phyloP scores from a whole-genome alignment of 2,888 invertebrate genomes.

The Cataglyphis cursor region DNA sequence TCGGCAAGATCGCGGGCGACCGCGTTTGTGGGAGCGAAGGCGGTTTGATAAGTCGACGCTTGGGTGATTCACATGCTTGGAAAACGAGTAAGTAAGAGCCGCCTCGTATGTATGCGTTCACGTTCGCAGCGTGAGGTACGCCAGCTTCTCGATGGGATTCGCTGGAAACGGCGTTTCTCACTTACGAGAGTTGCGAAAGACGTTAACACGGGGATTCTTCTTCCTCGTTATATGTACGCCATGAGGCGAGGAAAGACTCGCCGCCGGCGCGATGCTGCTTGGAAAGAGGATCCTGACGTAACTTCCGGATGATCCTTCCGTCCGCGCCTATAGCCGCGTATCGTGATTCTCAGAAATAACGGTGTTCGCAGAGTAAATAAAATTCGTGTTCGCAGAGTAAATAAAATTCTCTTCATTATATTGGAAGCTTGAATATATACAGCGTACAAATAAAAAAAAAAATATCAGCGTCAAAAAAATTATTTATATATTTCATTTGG shows the following conservation, averaged over 20 bases:
- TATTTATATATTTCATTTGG: neutral
- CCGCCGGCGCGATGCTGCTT: constrained; percentile 42
- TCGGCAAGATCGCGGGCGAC: constrained; percentile 64
- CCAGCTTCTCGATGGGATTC: constrained; percentile 68
- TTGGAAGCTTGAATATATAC: neutral
- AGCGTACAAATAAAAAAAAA: neutral
- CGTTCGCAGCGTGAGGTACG: constrained; percentile 47
- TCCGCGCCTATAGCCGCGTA: neutral
- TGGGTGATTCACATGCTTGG: constrained; percentile 22
- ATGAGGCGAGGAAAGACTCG: constrained; percentile 22
- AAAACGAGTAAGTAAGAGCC: constrained; percentile 25
- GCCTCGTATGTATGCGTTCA: constrained; percentile 15
- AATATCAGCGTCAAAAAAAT: neutral
- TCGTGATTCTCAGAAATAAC: neutral
- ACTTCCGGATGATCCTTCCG: constrained; percentile 72
- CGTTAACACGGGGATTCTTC: constrained; percentile 52
- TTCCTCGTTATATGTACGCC: constrained; percentile 58
- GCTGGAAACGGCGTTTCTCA: constrained; percentile 74
- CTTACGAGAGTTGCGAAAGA: constrained; percentile 77
- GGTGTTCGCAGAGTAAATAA: neutral
- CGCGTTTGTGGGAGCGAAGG: constrained; percentile 72
- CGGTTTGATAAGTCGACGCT: constrained; percentile 67
- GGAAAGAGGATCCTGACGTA: constrained; percentile 69
- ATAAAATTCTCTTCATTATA: neutral
- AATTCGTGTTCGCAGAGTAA: neutral